A percentile compares a stretch with the other conserved stretches of the same genome.
phyloP scores from a whole-genome alignment of 2,888 invertebrate genomes.

The Lasioglossum figueresi region DNA sequence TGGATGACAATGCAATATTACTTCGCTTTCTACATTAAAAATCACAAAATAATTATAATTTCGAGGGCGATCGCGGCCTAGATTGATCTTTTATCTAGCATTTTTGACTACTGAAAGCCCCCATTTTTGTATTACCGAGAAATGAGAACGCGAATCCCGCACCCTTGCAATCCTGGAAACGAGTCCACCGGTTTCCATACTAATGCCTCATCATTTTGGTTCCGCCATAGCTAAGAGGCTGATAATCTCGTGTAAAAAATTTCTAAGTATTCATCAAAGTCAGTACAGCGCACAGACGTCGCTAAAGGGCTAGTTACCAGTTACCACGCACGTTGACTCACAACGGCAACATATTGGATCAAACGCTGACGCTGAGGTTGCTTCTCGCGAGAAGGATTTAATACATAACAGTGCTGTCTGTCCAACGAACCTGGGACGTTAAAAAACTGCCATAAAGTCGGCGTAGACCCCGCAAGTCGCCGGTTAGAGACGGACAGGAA shows the following conservation, averaged over 20 bases:
- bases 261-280: background rate
- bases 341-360: background rate
- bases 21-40: too few species aligned
- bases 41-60: too few species aligned
- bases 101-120: too few species aligned
- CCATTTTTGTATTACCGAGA: too few species aligned
- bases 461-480: constrained; percentile 26
- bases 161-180: too few species aligned
- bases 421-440: constrained; percentile 1
- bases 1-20: too few species aligned
- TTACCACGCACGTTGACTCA: background rate
- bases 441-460: constrained; percentile 43
- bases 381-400: background rate
- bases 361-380: background rate
- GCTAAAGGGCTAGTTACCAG: background rate
- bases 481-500: constrained; percentile 36
- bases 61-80: too few species aligned
- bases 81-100: too few species aligned
- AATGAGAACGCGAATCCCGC: too few species aligned
- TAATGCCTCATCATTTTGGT: too few species aligned
- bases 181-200: background rate
- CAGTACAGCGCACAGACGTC: background rate
- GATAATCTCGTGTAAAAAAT: background rate
- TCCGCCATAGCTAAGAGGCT: background rate
- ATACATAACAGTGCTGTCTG: background rate